A percentile compares a stretch with the other conserved stretches of the same genome.
Evolutionary conservation across 2,888 invertebrate genomes (phyloP).

Genomic region (Himalopsyche kuldschensis): DNA sequence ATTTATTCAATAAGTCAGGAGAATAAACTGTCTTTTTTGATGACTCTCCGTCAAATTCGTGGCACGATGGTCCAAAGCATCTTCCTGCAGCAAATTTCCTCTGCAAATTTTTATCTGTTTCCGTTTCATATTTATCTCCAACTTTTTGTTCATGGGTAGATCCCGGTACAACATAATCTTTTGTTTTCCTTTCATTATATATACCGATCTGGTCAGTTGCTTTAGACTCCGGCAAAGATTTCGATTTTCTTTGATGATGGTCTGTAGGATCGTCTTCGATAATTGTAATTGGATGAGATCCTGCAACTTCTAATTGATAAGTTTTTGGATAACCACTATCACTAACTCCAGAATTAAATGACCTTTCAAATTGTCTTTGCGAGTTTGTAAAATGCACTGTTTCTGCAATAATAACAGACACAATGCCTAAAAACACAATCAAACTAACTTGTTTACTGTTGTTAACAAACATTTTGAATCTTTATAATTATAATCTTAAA

Average conservation of each 20-base stretch:
- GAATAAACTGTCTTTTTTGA: conserved; percentile 46
- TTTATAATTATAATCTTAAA: neutral
- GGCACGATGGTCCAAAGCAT: conserved; percentile 57
- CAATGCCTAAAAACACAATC: neutral
- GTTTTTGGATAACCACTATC: conserved; percentile 45
- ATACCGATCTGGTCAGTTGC: conserved; percentile 47
- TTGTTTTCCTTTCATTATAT: conserved; percentile 40
- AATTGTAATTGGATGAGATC: conserved; percentile 61
- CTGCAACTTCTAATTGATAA: conserved; percentile 61
- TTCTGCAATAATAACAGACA: neutral
- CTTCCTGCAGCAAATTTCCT: conserved; percentile 45
- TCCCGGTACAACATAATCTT: conserved; percentile 38
- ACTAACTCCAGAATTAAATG: conserved; percentile 1
- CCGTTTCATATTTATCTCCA: neutral
- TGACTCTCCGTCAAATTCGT: conserved; percentile 44
- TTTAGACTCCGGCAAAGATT: conserved; percentile 54
- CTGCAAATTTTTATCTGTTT: neutral
- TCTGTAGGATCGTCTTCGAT: conserved; percentile 54
- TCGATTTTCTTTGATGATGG: conserved; percentile 45
- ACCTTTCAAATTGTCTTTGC: conserved; percentile 25
- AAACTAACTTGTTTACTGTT: neutral
- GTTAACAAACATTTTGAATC: neutral
- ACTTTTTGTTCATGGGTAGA: conserved; percentile 26
- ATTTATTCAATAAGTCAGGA: conserved; percentile 64
- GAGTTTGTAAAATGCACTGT: conserved; percentile 37